These are phyloP conservation scores for Microplitis demolitor DNA, from an alignment of 1,140 invertebrate species.

Conservation along the genomic window DNA sequence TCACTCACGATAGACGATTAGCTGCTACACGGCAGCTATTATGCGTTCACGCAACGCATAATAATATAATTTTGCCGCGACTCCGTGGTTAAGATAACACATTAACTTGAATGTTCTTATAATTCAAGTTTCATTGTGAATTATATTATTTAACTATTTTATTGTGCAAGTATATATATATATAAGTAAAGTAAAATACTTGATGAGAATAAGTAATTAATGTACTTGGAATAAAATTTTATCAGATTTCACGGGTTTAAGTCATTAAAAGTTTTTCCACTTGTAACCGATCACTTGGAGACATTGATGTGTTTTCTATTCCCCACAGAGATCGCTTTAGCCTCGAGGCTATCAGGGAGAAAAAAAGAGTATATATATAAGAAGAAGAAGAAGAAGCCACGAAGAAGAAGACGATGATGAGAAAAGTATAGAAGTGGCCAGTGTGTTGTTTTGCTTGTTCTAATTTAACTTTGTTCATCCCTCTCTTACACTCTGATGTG, in stretches of 20 bases:
- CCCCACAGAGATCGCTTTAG: conserved; percentile 4
- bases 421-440: background rate
- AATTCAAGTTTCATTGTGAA: background rate
- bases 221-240: no score
- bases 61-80: conserved; percentile 12
- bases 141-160: background rate
- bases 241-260: background rate
- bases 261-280: conserved; percentile 12
- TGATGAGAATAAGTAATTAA: background rate
- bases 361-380: background rate
- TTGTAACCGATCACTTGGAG: background rate
- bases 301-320: conserved; percentile 15
- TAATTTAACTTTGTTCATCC: background rate
- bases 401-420: background rate
- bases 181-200: background rate
- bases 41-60: conserved; percentile 29
- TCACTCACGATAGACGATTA: conserved; percentile 19
- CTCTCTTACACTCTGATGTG: background rate
- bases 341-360: background rate
- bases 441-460: background rate
- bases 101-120: conserved; percentile 13
- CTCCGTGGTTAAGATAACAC: conserved; percentile 6
- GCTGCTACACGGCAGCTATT: conserved; percentile 18
- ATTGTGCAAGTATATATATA: background rate
- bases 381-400: background rate